A percentile compares a stretch with the other conserved stretches of the same genome.
These are phyloP conservation scores for Cerceris ruficornis DNA, from an alignment of 2,888 invertebrate species.

Conservation along the genomic window DNA sequence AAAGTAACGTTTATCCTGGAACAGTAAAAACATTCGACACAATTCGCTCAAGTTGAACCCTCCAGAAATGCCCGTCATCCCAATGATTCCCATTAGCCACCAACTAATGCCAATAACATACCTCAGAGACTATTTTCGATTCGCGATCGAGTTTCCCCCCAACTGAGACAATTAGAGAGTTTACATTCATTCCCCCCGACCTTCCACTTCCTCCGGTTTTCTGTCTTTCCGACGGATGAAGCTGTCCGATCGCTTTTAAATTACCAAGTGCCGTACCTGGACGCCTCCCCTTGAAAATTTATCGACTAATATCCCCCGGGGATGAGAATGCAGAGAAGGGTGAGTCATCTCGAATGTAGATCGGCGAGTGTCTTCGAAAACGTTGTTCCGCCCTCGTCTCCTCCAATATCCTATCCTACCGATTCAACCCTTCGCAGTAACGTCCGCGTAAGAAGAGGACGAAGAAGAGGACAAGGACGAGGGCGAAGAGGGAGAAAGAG, in stretches of 20 bases:
- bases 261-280: slow-evolving; percentile 57
- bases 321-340: slow-evolving; percentile 42
- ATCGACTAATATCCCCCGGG: slow-evolving; percentile 68
- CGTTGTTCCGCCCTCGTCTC: slow-evolving; percentile 16
- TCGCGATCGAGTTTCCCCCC: neutral
- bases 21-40: neutral
- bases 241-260: slow-evolving; percentile 73
- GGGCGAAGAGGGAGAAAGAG: neutral
- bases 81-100: neutral
- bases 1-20: too few species aligned
- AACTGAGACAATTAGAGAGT: neutral
- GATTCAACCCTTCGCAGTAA: slow-evolving; percentile 29
- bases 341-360: slow-evolving; percentile 48
- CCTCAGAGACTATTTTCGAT: neutral
- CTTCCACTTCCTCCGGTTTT: neutral
- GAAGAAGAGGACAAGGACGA: neutral
- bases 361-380: slow-evolving; percentile 53
- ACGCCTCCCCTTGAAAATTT: slow-evolving; percentile 62
- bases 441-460: slow-evolving; percentile 1
- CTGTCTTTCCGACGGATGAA: slow-evolving; percentile 61
- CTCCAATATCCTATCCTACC: slow-evolving; percentile 20
- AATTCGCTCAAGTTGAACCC: neutral
- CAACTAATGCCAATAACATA: neutral
- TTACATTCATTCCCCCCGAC: neutral
- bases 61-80: neutral